These are phyloP conservation scores for Catharus bicknelli DNA, from an alignment of 2,113 vertebrate species.

Conservation along the genomic window DNA sequence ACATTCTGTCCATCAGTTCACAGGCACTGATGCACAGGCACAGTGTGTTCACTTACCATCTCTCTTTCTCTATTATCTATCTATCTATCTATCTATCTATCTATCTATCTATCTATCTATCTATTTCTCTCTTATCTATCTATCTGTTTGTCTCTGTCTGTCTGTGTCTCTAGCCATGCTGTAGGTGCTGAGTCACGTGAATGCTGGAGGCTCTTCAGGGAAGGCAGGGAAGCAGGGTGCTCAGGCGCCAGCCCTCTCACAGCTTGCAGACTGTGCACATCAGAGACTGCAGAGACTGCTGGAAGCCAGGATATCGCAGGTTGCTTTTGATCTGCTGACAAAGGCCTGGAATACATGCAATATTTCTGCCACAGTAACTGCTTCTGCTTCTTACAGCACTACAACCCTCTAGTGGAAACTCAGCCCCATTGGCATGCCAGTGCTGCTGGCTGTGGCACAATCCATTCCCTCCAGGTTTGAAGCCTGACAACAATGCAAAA, in stretches of 20 bases:
- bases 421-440: rapidly evolving
- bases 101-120: not conserved
- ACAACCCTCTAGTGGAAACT: conserved; percentile 63
- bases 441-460: not conserved
- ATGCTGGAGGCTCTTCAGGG: not conserved
- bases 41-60: not conserved
- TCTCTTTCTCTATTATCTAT: not conserved
- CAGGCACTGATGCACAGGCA: not conserved
- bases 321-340: conserved; percentile 52
- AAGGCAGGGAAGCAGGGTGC: not conserved
- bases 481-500: not conserved
- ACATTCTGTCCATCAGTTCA: not conserved
- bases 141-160: rapidly evolving
- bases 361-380: not conserved
- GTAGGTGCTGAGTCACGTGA: not conserved
- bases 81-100: not conserved
- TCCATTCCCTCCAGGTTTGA: not conserved
- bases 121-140: not conserved
- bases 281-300: conserved; percentile 13
- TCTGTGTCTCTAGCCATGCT: not conserved
- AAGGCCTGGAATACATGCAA: not conserved
- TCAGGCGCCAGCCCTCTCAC: not conserved
- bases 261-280: conserved; percentile 2
- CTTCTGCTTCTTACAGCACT: conserved; percentile 16
- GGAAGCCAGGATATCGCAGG: not conserved